Evolutionary conservation across 2,113 vertebrate species (phyloP), one percentile per base, ranked within the genome.

Genomic region (Callithrix jacchus): DNA sequence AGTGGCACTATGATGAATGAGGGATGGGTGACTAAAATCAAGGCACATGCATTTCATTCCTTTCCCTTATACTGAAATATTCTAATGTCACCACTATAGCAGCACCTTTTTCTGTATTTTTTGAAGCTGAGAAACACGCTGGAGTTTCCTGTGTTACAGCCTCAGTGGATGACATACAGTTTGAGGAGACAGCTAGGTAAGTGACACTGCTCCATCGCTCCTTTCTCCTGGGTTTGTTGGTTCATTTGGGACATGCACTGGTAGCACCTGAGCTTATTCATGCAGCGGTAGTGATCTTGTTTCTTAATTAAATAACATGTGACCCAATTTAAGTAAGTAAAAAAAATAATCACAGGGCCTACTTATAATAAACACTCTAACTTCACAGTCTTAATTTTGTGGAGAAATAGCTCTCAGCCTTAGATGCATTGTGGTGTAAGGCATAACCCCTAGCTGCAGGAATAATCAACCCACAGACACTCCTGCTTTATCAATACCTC

Each of bases 101-200:
- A 32, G 32, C 52, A 23, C 5, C 5, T 79, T 9, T 97, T 73
- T 80, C 42, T 95, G 83, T 97, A 13, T 98, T 68, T 87, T 95
- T 97, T 97, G 86, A 97, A 99, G 99, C 99, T 90, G 99, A 99
- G 95, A 98, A 98, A n/a, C 99, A 99, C 95, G 98, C 99, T 66
- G 99, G 98, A 21, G 70, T 99, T 87, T 98, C 99, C 93, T 99
- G 99, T 4, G 98, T 99, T 45, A 99, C 99, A 7, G 98, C 95
- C 2, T 99, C 99, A 23, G 97, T 99, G 98, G 99, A 99, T 94
- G 99, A 99, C 96, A 98, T 99, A 52, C 98, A 98, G 52, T 99
- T 99, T 98, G 98, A 99, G 84, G 98, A 99, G 83, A 98, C 98
- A 52, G 98, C 98, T 52, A 99, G 98, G 99, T 99, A 98, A 87